These are phyloP conservation scores for Helicolenus hilgendorfi DNA, from an alignment of 2,797 vertebrate species.

Conservation along the genomic window DNA sequence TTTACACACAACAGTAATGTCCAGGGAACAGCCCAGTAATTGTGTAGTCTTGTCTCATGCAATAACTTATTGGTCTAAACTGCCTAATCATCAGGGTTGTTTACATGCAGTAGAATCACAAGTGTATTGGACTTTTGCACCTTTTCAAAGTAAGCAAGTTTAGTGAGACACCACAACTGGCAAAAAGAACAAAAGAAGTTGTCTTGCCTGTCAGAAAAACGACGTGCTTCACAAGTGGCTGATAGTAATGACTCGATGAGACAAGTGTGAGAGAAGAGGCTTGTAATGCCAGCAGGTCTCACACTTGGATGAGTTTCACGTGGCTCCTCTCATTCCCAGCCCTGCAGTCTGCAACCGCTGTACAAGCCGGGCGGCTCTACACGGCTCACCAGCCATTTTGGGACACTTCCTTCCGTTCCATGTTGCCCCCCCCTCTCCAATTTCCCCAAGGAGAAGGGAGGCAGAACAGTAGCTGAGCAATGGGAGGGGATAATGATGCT, in stretches of 20 bases:
- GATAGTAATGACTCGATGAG: constrained; percentile 65
- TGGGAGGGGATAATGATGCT: constrained; percentile 40
- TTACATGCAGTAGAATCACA: neutral
- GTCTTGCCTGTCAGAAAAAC: constrained; percentile 29
- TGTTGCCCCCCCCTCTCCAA: neutral
- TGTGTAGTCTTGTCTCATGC: neutral
- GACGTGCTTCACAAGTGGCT: constrained; percentile 50
- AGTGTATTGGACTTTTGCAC: neutral
- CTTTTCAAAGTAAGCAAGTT: neutral
- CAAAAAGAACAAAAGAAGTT: neutral
- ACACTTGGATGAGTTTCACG: constrained; percentile 67
- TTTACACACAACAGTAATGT: neutral
- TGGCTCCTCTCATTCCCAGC: constrained; percentile 40
- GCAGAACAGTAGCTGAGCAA: constrained; percentile 4
- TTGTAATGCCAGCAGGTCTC: constrained; percentile 60
- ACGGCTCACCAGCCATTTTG: constrained; percentile 61
- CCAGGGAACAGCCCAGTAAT: neutral
- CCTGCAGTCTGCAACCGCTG: constrained; percentile 39
- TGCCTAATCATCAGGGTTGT: no score
- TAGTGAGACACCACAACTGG: neutral
- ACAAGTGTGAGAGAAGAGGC: constrained; percentile 53
- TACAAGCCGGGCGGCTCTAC: constrained; percentile 22
- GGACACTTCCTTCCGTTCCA: constrained; percentile 41
- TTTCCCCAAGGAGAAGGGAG: constrained; percentile 33
- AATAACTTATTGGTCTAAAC: neutral